Conservation (phyloP, 2,113 vertebrate genomes). For the Scomber scombrus region DNA sequence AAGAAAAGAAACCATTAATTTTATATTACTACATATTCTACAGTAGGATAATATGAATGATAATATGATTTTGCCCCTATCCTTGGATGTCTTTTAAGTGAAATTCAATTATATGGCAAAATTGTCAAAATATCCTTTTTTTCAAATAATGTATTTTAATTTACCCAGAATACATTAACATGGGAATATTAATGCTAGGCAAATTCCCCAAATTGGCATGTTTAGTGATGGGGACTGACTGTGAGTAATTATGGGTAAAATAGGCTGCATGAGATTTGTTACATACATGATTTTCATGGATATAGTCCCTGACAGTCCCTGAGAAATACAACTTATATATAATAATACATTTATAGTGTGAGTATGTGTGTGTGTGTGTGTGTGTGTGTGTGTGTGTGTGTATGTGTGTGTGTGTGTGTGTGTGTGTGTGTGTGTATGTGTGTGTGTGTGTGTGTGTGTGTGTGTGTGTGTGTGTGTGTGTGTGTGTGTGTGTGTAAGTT, state of each 20-base stretch:
- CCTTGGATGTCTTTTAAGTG: background rate
- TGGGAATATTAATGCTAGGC: background rate
- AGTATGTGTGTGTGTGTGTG: background rate
- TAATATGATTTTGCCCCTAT: background rate
- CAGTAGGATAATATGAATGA: background rate
- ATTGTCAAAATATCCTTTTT: background rate
- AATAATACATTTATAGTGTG: no score
- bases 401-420: no score
- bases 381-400: background rate
- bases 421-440: background rate
- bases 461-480: background rate
- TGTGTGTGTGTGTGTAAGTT: no score
- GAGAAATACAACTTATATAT: background rate
- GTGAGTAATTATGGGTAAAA: conserved; percentile 27
- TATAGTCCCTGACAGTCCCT: no score
- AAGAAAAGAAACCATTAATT: no score
- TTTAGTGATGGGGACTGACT: conserved; percentile 17
- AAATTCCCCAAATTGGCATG: conserved; percentile 14
- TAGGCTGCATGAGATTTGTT: background rate
- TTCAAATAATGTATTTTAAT: conserved; percentile 6
- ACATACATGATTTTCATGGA: no score
- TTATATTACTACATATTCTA: background rate
- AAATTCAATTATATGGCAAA: background rate
- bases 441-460: background rate
- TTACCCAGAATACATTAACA: conserved; percentile 6